Evolutionary conservation across 2,888 invertebrate species (phyloP), one percentile per base, ranked within the genome.

Genomic region (Caenorhabditis sp.): DNA sequence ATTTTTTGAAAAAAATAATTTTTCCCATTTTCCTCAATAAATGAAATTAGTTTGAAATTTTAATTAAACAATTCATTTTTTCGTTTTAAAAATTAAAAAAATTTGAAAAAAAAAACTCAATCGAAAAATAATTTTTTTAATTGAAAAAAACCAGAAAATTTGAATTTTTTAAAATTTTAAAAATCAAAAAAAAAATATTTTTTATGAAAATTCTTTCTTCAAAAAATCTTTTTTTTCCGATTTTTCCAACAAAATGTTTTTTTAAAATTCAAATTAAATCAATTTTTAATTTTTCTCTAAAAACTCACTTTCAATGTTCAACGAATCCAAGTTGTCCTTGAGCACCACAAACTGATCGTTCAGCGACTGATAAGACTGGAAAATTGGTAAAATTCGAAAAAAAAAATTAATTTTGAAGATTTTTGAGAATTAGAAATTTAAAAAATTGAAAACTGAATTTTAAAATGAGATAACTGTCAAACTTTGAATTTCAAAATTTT

Each of bases 351-450:
- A 62, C 37, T 72, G 80, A 50, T 61, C 56, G 47, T 72, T 72
- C 72, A 80, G 72, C 13, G 81, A 70, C 13, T 81, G 65, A 15
- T 76, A 32, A 0, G 81, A 81, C 81, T 80, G 56, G 58, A 72
- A 80, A 58, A 13, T 18, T 22, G 13, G 24, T 24, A 56, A 56
- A 56, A n/a, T n/a, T n/a, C n/a, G n/a, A n/a, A n/a, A n/a, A n/a
- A n/a, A n/a, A n/a, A n/a, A n/a, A n/a, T 1, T 26, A 53, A 22
- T 53, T 53, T 53, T 15, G 26, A 22, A 32, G 32, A 32, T 32
- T 32, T 32, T 40, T 32, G 32, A 6, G 32, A 9, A 32, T 32
- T 32, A 13, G 6, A 40, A 51, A 24, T 51, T 50, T 15, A 24
- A 15, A 37, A 51, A 22, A 18, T 37, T 44, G n/a, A 51, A 20